Evolutionary conservation across 2,888 invertebrate genomes (phyloP), one percentile per base, ranked within the genome.

Genomic region (Tridacna crocea): DNA sequence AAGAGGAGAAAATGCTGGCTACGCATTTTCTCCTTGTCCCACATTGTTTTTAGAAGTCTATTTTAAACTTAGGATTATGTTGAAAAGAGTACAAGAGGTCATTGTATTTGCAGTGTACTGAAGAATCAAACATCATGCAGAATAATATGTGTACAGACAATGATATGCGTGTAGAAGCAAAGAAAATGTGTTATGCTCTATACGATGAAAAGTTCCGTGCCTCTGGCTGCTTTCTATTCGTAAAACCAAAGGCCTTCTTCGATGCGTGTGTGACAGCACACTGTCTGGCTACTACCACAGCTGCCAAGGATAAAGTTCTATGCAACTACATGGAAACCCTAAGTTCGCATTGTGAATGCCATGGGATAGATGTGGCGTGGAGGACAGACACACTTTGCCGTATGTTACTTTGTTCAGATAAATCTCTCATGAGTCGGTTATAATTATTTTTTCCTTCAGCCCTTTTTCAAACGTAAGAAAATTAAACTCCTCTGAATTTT

Each of bases 311-410:
- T 0, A 36, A 46, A n/a, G 46, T 46, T n/a, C 13, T 66, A 0
- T 66, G 66, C 36, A 66, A 46, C 6, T 19, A 46, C 19, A 4
- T 66, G 17, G 66, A 66, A 46, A 46, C 46, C 8, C 27, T 66
- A 2, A 46, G 27, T 66, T 46, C 46, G 2, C 46, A n/a, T 10
- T 66, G 66, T 36, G 46, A 66, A 46, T 66, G 66, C n/a, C 36
- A 66, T 11, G 36, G 36, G 12, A 66, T 46, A 2, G 66, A 66
- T 15, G 66, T 66, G 4, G 3, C 26, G 2, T 66, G 27, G 26
- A 27, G 66, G 46, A 46, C 66, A 66, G 46, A 66, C 27, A n/a
- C 17, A 6, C 66, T 66, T 46, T 66, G 66, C 46, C 66, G 66
- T 66, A 66, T n/a, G 66, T 66, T 8, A 36, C 36, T 8, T 36